Evolutionary conservation across 2,797 vertebrate genomes (phyloP).

Genomic region (Luscinia megarhynchos): DNA sequence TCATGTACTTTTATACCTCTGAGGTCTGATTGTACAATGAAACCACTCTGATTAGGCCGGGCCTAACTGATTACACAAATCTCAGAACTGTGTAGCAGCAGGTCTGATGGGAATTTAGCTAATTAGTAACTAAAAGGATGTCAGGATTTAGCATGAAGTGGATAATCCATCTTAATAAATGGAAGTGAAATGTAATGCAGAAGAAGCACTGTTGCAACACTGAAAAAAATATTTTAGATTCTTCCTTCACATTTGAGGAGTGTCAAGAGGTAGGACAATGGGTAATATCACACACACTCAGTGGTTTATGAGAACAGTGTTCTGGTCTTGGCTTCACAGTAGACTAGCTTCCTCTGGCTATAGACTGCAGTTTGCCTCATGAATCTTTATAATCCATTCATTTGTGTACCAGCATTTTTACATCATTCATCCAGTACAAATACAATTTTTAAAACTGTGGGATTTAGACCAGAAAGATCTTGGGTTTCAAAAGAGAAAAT

Average conservation of each 20-base stretch:
- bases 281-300: not conserved
- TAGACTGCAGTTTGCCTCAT: not conserved
- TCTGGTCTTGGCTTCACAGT: not conserved
- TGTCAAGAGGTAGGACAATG: not conserved
- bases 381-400: not conserved
- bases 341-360: not conserved
- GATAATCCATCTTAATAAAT: slow-evolving; percentile 3
- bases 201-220: not conserved
- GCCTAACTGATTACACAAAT: not conserved
- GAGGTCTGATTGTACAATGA: not conserved
- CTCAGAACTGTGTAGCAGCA: slow-evolving; percentile 2
- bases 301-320: not conserved
- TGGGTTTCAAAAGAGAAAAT: not conserved
- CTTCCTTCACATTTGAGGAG: not conserved
- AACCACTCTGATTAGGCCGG: not conserved
- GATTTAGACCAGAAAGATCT: not conserved
- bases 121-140: slow-evolving; percentile 25
- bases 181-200: not conserved
- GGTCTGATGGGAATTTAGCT: not conserved
- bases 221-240: not conserved
- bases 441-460: not conserved
- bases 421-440: not conserved
- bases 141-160: slow-evolving; percentile 17
- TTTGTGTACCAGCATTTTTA: not conserved
- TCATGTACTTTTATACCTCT: not conserved